These are phyloP conservation scores for Dicycla oo DNA, from an alignment of 2,888 invertebrate genomes.

Conservation along the genomic window DNA sequence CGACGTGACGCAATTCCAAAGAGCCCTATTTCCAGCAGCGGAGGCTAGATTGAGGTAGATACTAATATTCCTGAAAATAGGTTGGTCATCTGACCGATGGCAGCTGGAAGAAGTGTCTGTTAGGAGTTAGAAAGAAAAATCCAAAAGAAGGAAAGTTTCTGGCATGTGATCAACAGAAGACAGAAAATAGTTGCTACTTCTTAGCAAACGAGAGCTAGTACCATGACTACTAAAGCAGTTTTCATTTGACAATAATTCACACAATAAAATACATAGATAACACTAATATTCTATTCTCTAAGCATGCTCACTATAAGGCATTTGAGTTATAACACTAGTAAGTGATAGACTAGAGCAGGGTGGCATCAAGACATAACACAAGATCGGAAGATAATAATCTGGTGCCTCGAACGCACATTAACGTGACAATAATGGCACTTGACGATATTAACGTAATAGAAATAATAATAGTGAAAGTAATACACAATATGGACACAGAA, in stretches of 20 bases:
- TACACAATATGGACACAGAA: constrained; percentile 54
- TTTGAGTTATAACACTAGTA: constrained; percentile 19
- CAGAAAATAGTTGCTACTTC: not conserved
- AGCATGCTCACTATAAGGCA: constrained; percentile 6
- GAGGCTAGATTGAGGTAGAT: not conserved
- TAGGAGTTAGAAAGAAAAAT: not conserved
- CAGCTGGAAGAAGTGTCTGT: not conserved
- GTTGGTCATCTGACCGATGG: not conserved
- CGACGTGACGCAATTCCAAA: not conserved
- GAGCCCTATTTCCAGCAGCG: not conserved
- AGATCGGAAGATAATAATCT: constrained; percentile 61
- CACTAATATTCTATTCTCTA: not conserved
- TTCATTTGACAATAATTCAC: not conserved
- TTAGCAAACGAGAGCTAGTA: not conserved
- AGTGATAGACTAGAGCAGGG: constrained; percentile 41
- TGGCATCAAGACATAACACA: constrained; percentile 53
- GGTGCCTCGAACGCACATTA: constrained; percentile 31
- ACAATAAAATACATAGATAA: not conserved
- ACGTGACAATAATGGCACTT: constrained; percentile 58
- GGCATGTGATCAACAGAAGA: not conserved
- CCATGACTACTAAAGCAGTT: not conserved
- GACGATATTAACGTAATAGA: constrained; percentile 72
- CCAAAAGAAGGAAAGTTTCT: not conserved
- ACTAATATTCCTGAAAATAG: not conserved
- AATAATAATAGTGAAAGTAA: constrained; percentile 79